Conservation (phyloP, 2,113 vertebrate genomes). For the Poicephalus gulielmi region DNA sequence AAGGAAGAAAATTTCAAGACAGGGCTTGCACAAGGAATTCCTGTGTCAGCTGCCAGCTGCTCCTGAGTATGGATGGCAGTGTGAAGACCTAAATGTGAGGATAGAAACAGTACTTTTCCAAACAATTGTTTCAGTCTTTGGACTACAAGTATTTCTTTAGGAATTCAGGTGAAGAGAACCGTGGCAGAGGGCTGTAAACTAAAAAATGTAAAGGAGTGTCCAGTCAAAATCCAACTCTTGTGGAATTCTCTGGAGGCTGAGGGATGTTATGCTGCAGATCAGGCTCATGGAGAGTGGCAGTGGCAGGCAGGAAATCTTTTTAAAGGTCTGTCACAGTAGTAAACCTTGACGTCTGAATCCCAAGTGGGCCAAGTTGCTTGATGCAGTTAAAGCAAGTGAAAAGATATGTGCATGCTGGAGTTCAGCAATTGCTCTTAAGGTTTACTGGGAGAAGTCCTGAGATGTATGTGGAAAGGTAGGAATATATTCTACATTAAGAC, state of each 20-base stretch:
- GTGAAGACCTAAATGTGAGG: background rate
- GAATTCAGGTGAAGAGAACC: background rate
- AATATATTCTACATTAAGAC: background rate
- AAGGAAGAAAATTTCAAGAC: background rate
- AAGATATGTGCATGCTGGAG: background rate
- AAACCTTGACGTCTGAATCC: background rate
- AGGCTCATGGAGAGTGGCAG: background rate
- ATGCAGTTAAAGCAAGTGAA: background rate
- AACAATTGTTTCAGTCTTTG: background rate
- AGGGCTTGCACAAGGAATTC: background rate
- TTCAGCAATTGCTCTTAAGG: background rate
- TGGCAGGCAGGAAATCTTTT: background rate
- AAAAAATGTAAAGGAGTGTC: background rate
- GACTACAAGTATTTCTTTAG: background rate
- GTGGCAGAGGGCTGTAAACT: background rate
- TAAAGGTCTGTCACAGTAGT: background rate
- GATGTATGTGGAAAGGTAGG: background rate
- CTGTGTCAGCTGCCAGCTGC: background rate
- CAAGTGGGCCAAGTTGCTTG: background rate
- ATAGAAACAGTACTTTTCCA: background rate
- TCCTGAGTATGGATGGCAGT: background rate
- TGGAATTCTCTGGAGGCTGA: background rate
- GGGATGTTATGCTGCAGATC: background rate
- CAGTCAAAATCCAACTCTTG: background rate
- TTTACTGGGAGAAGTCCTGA: background rate